These are phyloP conservation scores for Mesorhabditis spiculigera DNA, from an alignment of 2,888 invertebrate genomes.

Conservation along the genomic window DNA sequence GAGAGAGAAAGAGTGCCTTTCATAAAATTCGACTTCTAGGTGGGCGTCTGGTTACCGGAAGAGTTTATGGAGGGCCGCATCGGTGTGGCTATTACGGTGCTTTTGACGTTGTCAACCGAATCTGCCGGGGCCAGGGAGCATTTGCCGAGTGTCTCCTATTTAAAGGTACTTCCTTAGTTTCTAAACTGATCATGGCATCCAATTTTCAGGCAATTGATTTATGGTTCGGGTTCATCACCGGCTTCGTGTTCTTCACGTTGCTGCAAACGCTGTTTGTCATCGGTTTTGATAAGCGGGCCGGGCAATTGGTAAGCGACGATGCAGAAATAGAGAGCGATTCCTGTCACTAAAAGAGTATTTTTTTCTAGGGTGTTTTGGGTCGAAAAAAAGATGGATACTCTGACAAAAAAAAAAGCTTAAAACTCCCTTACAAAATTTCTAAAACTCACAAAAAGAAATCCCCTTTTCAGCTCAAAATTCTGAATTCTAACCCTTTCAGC, in stretches of 20 bases:
- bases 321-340: neutral
- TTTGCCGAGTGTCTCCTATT: constrained; percentile 56
- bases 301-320: constrained; percentile 38
- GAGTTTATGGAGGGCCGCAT: constrained; percentile 59
- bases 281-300: constrained; percentile 57
- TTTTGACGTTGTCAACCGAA: constrained; percentile 56
- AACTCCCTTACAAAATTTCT: neutral
- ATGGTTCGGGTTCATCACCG: constrained; percentile 58
- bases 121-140: constrained; percentile 57
- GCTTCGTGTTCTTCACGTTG: constrained; percentile 58
- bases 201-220: constrained; percentile 53
- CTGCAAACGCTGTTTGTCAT: constrained; percentile 58
- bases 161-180: constrained; percentile 36
- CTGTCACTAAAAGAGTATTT: constrained; percentile 9
- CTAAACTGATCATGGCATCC: constrained; percentile 1
- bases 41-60: constrained; percentile 58
- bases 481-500: constrained; percentile 20
- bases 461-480: neutral
- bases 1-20: neutral
- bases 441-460: neutral
- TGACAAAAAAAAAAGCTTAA: neutral
- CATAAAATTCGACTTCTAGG: constrained; percentile 20
- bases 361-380: neutral
- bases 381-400: neutral
- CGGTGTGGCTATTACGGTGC: constrained; percentile 57